Conservation (phyloP, 2,113 vertebrate species). For the Scytalopus superciliaris region DNA sequence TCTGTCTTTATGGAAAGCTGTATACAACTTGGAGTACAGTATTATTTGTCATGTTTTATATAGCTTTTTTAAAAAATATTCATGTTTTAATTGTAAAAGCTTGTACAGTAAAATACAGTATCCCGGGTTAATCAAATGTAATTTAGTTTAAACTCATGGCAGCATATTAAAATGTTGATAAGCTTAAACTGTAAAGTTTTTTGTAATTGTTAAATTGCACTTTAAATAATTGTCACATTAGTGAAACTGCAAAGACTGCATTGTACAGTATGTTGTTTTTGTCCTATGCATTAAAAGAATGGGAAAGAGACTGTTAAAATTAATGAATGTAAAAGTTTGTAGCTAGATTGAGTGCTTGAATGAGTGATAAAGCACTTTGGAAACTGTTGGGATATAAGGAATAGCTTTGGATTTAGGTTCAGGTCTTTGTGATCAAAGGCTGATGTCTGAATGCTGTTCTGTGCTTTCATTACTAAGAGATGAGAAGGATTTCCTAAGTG, state of each 20-base stretch:
- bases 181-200: not conserved
- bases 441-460: not conserved
- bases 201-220: conserved; percentile 15
- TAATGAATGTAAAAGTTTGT: not conserved
- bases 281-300: not conserved
- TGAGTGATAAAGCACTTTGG: not conserved
- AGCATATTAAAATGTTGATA: not conserved
- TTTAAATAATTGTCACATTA: not conserved
- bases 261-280: not conserved
- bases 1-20: not conserved
- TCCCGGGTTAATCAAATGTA: not conserved
- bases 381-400: not conserved
- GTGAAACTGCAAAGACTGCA: not conserved
- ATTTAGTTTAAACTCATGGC: not conserved
- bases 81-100: not conserved
- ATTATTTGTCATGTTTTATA: not conserved
- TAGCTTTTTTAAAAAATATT: not conserved
- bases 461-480: not conserved
- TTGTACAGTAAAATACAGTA: not conserved
- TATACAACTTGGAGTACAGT: not conserved
- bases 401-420: not conserved
- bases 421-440: not conserved
- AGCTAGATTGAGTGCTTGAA: not conserved
- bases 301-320: not conserved
- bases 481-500: not conserved